Base-by-base conservation (phyloP, 2,113 vertebrate genomes). In the Aegotheles bennettii region DNA sequence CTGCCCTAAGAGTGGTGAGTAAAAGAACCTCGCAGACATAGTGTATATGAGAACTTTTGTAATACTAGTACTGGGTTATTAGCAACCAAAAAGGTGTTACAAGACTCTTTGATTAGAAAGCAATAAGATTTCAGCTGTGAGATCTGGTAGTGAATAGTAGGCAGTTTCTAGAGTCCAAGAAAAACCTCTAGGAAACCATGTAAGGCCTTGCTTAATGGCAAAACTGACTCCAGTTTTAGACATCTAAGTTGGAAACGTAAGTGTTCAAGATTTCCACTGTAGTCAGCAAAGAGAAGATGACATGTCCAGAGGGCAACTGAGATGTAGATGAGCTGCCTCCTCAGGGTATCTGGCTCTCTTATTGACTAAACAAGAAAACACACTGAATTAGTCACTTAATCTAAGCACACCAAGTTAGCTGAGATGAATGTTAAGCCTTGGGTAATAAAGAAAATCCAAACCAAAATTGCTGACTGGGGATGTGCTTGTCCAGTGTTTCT, bases 291-390 rank as follows among this genome's bases (percentile, higher is more conserved):
- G 61, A 67, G 0, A 4, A 80, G 31, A 26, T 33, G 45, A 10
- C 36, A 19, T 0, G 0, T 54, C n/a, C 47, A 59, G 47, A 78
- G 16, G 38, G n/a, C 25, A 78, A 16, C 31, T 10, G 51, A 82
- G 59, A 5, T 0, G 0, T 14, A 50, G 48, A 13, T 11, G 51
- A 78, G 31, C 21, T 63, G 35, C 50, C 10, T n/a, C 28, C 67
- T 79, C 48, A 26, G 74, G 25, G 8, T 7, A 10, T 21, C 29
- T 38, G 33, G 7, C 7, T 68, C 38, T 76, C 56, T 26, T 17
- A 57, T 45, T 43, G 42, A 53, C 16, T 42, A 15, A 84, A 26
- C 13, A 68, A 38, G 40, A 54, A 74, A 89, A 50, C n/a, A 26
- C 6, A 33, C 6, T 23, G 35, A 67, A 50, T 87, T 36, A 63